Base-by-base conservation (phyloP, 2,113 vertebrate species). In the Phrynosoma platyrhinos region DNA sequence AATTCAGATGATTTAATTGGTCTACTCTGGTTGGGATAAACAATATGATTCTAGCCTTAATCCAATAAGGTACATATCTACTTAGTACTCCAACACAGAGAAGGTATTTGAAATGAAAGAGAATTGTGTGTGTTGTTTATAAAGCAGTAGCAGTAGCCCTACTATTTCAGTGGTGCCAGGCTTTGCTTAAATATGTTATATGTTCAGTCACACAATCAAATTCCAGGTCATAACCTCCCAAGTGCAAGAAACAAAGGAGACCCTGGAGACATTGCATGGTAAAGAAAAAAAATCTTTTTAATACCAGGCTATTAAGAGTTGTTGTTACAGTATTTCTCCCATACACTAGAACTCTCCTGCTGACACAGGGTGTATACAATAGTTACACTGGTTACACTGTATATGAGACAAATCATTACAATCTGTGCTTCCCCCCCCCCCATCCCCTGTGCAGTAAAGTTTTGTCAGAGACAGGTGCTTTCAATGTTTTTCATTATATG, bases 231-330 rank as follows among this genome's bases (percentile, higher is more conserved):
- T 30, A 53, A 36, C 9, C 40, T 10, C 55, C 27, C 84, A 62
- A 30, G 52, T 68, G 69, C 74, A 32, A 18, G 55, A 64, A 27
- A 14, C 27, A 77, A 92, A 95, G 55, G 79, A 90, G 94, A 83
- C 12, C 4, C 89, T 89, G 72, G 52, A 92, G 88, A 55, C 89
- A 25, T 78, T 66, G 1, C 83, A 53, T 40, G 80, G 91, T 96
- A 96, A 96, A 96, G 96, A 97, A 94, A 95, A 36, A 92, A 95
- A 83, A 10, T 74, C 88, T 93, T 95, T 62, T 97, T 97, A 97
- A 96, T 97, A 84, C 86, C 92, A 95, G 95, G 96, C 94, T 23
- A 21, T 9, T 91, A 82, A 80, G 3, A 53, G 88, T 85, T 90
- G 66, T 90, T 92, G 66, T 90, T 92, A 90, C 30, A 90, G 86